Base-by-base conservation (phyloP, 2,113 vertebrate species). In the Clarias magur region DNA sequence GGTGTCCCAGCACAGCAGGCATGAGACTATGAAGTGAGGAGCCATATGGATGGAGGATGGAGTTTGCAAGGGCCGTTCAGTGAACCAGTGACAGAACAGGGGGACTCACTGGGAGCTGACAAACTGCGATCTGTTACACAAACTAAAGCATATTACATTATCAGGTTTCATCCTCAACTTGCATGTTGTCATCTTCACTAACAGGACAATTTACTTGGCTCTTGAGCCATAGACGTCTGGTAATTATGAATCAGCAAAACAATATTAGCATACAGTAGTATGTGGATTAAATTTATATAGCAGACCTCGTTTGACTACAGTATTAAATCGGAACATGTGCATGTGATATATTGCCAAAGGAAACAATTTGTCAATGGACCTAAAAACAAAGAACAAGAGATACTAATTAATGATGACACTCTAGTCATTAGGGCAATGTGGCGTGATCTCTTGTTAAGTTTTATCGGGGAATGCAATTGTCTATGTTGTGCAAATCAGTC, bases 11-110 rank as follows among this genome's bases (percentile, higher is more conserved):
- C 91, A 91, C 94, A 95, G 94, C 92, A 92, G 92, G 93, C 70
- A 91, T 65, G 88, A 91, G 91, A 94, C 92, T 93, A 94, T 93
- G 93, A 95, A 94, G 92, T 92, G 89, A 91, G 89, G 85, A 90
- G 81, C 94, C 95, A 95, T 95, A 93, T 95, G 94, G 93, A 94
- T 91, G 57, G 90, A 93, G 54, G 89, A 89, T 80, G 91, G 92
- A 89, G 87, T 90, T 88, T 83, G 89, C 93, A 93, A 91, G 92
- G 91, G 90, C 90, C 91, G 91, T 84, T 91, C 92, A 88, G 90
- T 90, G 91, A 89, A 93, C 89, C 88, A 90, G 86, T 91, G 90
- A 93, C 91, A 90, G 90, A 88, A 76, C 89, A 92, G 87, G 93
- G 89, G 87, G 90, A 91, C 92, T 91, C 85, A 85, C 89, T 78